These are phyloP conservation scores for Ennomos erosarius DNA, from an alignment of 2,888 invertebrate species.

Conservation along the genomic window DNA sequence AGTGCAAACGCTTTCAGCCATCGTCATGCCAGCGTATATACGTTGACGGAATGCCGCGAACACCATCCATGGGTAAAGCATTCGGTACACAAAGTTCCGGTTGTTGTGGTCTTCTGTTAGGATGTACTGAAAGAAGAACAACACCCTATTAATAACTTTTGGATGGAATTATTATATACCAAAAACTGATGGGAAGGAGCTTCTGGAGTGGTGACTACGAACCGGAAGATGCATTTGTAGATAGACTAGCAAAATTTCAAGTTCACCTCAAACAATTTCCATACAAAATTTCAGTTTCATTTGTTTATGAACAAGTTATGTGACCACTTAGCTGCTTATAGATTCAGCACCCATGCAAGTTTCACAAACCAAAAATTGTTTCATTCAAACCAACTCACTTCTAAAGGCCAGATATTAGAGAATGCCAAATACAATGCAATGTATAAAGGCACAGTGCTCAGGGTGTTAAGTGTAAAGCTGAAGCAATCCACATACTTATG, in stretches of 20 bases:
- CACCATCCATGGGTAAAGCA: constrained; percentile 94
- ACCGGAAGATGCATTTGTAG: too few species aligned
- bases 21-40: constrained; percentile 94
- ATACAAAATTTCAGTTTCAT: too few species aligned
- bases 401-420: constrained; percentile 89
- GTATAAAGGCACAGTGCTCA: constrained; percentile 88
- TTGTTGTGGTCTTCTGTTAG: constrained; percentile 90
- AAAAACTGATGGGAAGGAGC: too few species aligned
- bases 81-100: constrained; percentile 90
- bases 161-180: too few species aligned
- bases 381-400: constrained; percentile 81
- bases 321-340: too few species aligned
- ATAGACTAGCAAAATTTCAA: too few species aligned
- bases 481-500: constrained; percentile 87
- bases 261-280: too few species aligned
- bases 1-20: constrained; percentile 97
- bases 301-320: too few species aligned
- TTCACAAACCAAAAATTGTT: neutral
- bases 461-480: constrained; percentile 86
- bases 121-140: constrained; percentile 88
- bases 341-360: too few species aligned
- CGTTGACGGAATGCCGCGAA: constrained; percentile 96
- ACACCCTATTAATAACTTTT: too few species aligned
- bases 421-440: constrained; percentile 87
- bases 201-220: too few species aligned